Base-by-base conservation (phyloP, 2,797 vertebrate species). In the Naso thynnoides region DNA sequence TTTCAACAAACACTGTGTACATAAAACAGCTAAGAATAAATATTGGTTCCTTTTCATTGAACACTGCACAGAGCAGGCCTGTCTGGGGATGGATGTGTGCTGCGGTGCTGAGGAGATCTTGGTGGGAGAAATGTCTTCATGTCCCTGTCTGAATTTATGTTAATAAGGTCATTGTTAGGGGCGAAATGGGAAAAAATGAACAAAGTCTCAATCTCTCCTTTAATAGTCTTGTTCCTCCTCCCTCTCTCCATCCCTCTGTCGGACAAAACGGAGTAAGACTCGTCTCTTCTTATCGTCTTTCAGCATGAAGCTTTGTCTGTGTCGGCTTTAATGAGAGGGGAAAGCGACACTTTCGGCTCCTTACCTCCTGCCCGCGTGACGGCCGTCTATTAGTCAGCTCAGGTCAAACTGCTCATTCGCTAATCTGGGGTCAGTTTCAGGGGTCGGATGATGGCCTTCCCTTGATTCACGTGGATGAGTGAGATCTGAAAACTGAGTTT, bases 251-350 rank as follows among this genome's bases (percentile, higher is more conserved):
- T 74, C 68, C 54, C 36, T 53, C 47, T 60, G 69, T 85, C 83
- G 84, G 76, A 79, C 79, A 81, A 73, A 86, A 84, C 38, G 38
- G 33, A 63, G 41, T 27, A 44, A 56, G 74, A 57, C 73, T 82
- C 62, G 68, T 82, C 78, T 82, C 31, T 15, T 41, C 74, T 89
- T 80, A 84, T 85, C 67, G 68, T 88, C 81, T 73, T 78, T 66
- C 64, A 29, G 81, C 84, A 67, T 67, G 73, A 86, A 76, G 83
- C 70, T 79, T 65, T 56, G 74, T 80, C 81, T 64, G 75, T 55
- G 76, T 85, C 76, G 47, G 84, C 68, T 70, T 75, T 90, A 90
- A 88, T 88, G 86, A 90, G 86, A 88, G 75, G 63, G 76, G 74
- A 70, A 78, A 68, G 76, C 66, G 41, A 64, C 56, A 24, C 74